phyloP scores from a whole-genome alignment of 2,113 vertebrate genomes.

The Dasyprocta punctata region DNA sequence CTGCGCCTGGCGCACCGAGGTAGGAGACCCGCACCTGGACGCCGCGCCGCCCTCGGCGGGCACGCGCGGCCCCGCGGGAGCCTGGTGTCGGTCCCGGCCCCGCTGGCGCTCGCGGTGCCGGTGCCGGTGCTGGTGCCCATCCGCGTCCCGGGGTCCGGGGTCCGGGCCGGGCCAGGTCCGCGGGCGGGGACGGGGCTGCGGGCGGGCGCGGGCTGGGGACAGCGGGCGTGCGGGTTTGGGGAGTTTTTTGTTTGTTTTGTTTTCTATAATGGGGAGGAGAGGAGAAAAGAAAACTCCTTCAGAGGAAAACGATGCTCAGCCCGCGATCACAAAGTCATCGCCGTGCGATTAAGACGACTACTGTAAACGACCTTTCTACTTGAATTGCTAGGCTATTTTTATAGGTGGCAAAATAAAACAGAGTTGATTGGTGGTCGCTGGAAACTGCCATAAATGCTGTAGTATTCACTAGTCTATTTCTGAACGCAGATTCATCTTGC shows the following conservation, averaged over 20 bases:
- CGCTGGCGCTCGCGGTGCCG: no score
- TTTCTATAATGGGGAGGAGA: no score
- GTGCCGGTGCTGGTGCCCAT: no score
- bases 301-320: slow-evolving; percentile 79
- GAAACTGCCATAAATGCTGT: not conserved
- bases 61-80: no score
- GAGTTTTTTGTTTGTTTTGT: no score
- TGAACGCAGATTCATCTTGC: slow-evolving; percentile 25
- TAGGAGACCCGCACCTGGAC: slow-evolving; percentile 80
- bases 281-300: not conserved
- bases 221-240: no score
- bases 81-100: no score
- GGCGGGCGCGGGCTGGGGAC: no score
- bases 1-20: slow-evolving; percentile 92
- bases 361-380: slow-evolving; percentile 71
- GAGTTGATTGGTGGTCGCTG: not conserved
- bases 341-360: slow-evolving; percentile 78
- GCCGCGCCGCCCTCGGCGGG: no score
- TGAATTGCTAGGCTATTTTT: slow-evolving; percentile 41
- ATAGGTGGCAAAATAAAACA: not conserved
- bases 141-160: no score
- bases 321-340: slow-evolving; percentile 76
- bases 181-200: no score
- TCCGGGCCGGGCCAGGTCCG: no score
- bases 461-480: not conserved